Evolutionary conservation across 2,888 invertebrate genomes (phyloP).

Genomic region (Leucoma salicis): DNA sequence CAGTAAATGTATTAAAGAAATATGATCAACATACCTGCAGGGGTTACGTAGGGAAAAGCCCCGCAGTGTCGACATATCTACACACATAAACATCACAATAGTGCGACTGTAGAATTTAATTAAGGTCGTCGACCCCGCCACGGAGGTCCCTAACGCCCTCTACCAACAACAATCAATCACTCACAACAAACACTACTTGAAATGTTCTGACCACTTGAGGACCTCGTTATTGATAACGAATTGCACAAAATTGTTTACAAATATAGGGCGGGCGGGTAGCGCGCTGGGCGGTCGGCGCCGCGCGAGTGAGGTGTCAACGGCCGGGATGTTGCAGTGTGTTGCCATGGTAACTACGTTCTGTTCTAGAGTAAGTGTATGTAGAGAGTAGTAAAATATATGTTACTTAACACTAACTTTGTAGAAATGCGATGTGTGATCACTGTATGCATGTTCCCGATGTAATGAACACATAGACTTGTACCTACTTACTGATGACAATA

Average conservation of each 20-base stretch:
- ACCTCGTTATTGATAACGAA: constrained; percentile 33
- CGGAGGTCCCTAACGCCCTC: constrained; percentile 1
- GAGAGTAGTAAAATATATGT: too few species aligned
- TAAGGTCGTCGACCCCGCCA: not conserved
- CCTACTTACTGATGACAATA: too few species aligned
- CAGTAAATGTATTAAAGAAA: too few species aligned
- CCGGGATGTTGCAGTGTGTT: constrained; percentile 50
- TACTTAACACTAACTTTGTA: too few species aligned
- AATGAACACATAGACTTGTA: too few species aligned
- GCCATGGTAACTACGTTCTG: constrained; percentile 48
- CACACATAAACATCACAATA: constrained; percentile 4
- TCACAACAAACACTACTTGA: constrained; percentile 1
- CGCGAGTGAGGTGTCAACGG: constrained; percentile 47
- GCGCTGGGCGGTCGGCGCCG: constrained; percentile 50
- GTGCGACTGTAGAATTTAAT: not conserved
- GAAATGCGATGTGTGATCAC: too few species aligned
- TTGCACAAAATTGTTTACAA: constrained; percentile 44
- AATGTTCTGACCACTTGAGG: constrained; percentile 6
- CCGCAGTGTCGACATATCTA: not conserved
- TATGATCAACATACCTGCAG: too few species aligned
- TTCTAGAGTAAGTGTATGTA: constrained; percentile 21
- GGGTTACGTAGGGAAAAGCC: too few species aligned
- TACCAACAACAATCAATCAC: constrained; percentile 7
- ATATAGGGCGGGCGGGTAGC: constrained; percentile 38
- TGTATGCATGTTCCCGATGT: too few species aligned